phyloP scores from a whole-genome alignment of 2,797 vertebrate species.

The Spinibarbus caldwelli region DNA sequence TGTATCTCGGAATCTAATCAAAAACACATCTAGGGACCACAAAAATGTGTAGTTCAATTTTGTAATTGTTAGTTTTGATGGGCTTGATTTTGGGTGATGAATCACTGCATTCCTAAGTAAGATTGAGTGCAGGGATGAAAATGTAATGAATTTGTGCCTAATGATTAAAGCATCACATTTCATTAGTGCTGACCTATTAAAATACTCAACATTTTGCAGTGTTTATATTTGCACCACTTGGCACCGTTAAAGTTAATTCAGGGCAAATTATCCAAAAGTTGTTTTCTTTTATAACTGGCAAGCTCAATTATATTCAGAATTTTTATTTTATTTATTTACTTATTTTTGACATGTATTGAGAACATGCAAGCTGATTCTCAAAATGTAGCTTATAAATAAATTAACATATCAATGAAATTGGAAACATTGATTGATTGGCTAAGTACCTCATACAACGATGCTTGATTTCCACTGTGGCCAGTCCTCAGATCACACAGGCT shows the following conservation, averaged over 20 bases:
- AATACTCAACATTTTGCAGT: neutral
- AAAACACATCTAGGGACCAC: constrained; percentile 28
- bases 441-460: constrained; percentile 69
- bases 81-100: constrained; percentile 32
- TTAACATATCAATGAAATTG: constrained; percentile 69
- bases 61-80: constrained; percentile 17
- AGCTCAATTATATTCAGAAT: neutral
- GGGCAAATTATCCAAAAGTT: neutral
- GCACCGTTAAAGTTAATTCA: constrained; percentile 21
- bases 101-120: constrained; percentile 16
- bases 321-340: too few relatives aligned
- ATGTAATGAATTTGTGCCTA: constrained; percentile 27
- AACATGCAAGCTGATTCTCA: constrained; percentile 41
- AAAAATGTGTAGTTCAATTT: constrained; percentile 35
- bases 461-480: constrained; percentile 66
- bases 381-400: neutral
- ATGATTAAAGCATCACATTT: constrained; percentile 22
- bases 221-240: constrained; percentile 13
- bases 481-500: constrained; percentile 40
- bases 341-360: constrained; percentile 23
- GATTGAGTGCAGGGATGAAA: constrained; percentile 4
- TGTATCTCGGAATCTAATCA: constrained; percentile 47
- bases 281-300: constrained; percentile 33
- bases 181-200: constrained; percentile 3
- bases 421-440: constrained; percentile 64